Base-by-base conservation (phyloP, 1,140 invertebrate genomes). In the Oncopodura yosiiana region DNA sequence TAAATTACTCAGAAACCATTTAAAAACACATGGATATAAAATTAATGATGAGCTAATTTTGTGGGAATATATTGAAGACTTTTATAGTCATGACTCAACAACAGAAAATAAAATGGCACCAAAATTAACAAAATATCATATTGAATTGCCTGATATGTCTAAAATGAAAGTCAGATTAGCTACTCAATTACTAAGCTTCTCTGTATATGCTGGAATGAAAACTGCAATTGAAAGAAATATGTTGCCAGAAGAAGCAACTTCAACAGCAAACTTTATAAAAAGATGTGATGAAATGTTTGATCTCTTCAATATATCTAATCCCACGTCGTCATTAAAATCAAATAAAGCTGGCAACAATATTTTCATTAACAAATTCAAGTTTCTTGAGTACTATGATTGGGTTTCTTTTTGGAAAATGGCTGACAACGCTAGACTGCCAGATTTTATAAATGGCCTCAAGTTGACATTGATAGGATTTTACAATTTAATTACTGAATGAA, bases 161-260 rank as follows among this genome's bases (percentile, higher is more conserved):
- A 54, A 45, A 29, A 37, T 56, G 36, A 56, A 39, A 42, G 53
- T 57, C 5, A 42, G 39, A 27, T 38, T 56, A 32, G 57, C 57
- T 6, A 49, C 56, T 2, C 51, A 58, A 42, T 14, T 58, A 18
- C 36, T 54, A 14, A 55, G 50, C 24, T 39, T 49, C 21, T 45
- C 52, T 12, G 51, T 58, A 37, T 24, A 4, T 36, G 29, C 32
- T 23, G 58, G 53, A 18, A 60, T 60, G 23, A 39, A 16, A n/a
- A 41, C 45, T 18, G 24, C 51, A 19, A 3, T 30, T 18, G 24
- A 21, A 14, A 29, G 27, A n/a, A 51, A 43, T 12, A 29, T 44
- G 23, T 23, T 60, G 30, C 14, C 21, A 16, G 12, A 29, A 16
- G 46, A 57, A 5, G 54, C 39, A 19, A 23, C 52, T 27, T 16